Evolutionary conservation across 1,140 invertebrate genomes (phyloP).

Genomic region (Papilio aristodemus): DNA sequence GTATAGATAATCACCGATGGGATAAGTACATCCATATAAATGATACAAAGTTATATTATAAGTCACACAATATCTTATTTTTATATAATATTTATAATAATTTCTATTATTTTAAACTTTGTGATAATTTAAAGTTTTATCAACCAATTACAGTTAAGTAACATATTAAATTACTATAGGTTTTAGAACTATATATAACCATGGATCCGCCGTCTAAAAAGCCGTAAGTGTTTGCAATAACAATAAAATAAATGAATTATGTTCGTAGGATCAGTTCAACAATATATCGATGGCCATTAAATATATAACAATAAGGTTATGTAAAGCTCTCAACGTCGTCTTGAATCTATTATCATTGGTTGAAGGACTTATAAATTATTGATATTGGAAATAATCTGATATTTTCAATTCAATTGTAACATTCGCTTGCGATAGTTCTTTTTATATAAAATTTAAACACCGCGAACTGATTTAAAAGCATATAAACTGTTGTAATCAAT

Average conservation of each 20-base stretch:
- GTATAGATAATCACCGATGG: not conserved
- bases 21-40: not conserved
- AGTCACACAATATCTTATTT: too few species aligned
- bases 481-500: too few species aligned
- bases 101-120: too few species aligned
- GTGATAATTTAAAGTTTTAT: too few species aligned
- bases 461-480: too few species aligned
- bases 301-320: not conserved
- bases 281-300: not conserved
- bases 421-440: not conserved
- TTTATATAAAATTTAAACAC: not conserved
- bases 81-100: too few species aligned
- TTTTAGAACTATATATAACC: too few species aligned
- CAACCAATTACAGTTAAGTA: too few species aligned
- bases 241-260: conserved; percentile 1
- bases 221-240: too few species aligned
- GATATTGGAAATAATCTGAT: not conserved
- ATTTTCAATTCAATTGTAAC: conserved; percentile 15
- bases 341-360: conserved; percentile 3
- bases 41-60: too few species aligned
- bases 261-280: not conserved
- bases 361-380: conserved; percentile 20
- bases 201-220: too few species aligned
- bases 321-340: not conserved
- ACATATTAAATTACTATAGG: too few species aligned